Evolutionary conservation across 1,140 invertebrate species (phyloP), one percentile per base, ranked within the genome.

Genomic region (Atta cephalotes): DNA sequence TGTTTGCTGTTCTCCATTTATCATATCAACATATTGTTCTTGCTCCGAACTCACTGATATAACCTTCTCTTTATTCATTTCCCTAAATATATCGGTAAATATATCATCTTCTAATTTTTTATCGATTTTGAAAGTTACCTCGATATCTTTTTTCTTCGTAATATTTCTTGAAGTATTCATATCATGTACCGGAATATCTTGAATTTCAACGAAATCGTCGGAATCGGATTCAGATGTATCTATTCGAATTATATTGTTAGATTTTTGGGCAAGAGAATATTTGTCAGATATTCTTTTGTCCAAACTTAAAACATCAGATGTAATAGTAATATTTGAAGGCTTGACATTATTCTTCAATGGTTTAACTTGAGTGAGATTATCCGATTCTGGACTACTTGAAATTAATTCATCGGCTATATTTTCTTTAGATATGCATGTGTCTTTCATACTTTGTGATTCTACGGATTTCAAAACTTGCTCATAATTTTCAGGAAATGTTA

Each of bases 61-160:
- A 62, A 35, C 3, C 35, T 21, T 7, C 3, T 51, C 60, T 62
- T 74, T 49, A 51, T 45, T 25, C 16, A 3, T 18, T 45, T 84
- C 51, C 9, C 51, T 56, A 76, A 94, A 94, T 71, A 94, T 62
- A 68, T 94, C 94, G 0, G 93, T 96, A 96, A 97, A 97, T 62
- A 97, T 95, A 95, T 97, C 97, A 92, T 97, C 96, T 58, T 96
- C 93, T 85, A 94, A 84, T 62, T 93, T 92, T 82, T 93, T 76
- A 79, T 93, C 82, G 0, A 89, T 84, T 76, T 92, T 93, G 14
- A 95, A 88, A 21, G 84, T 90, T 72, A 95, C 94, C 90, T 94
- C 86, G 25, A 95, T 88, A 76, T 56, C 66, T 66, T 89, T 45
- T 51, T 63, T 78, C 12, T 74, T 68, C 35, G 12, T 12, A 66